Conservation (phyloP, 2,113 vertebrate species). For the Nibea albiflora region DNA sequence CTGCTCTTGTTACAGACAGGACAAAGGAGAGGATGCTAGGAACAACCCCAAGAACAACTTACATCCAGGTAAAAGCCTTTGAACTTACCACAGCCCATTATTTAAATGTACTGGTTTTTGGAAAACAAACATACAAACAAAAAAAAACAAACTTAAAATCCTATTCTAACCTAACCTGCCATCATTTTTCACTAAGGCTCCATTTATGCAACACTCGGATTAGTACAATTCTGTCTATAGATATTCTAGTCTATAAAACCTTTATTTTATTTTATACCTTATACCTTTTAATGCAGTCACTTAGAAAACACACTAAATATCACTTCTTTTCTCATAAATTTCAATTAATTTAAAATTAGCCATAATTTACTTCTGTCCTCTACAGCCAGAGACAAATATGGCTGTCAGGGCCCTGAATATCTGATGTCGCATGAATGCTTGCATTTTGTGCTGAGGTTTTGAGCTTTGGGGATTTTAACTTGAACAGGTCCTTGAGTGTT, state of each 20-base stretch:
- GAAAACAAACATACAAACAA: neutral
- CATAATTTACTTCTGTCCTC: neutral
- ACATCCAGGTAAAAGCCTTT: slow-evolving; percentile 36
- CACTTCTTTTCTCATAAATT: neutral
- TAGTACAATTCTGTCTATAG: neutral
- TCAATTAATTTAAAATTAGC: neutral
- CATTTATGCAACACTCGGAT: neutral
- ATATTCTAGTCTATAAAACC: neutral
- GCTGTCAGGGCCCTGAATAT: neutral
- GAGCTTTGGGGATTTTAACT: neutral
- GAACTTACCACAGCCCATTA: neutral
- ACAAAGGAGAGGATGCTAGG: slow-evolving; percentile 39
- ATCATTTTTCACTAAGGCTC: neutral
- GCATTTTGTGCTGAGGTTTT: neutral
- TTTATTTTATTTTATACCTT: too few species aligned
- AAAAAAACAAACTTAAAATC: neutral
- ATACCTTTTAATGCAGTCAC: neutral
- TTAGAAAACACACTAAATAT: neutral
- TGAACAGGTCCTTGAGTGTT: neutral
- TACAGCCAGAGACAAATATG: neutral
- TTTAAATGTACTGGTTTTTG: neutral
- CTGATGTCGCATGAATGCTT: neutral
- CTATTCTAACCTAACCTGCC: neutral
- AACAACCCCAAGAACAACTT: slow-evolving; percentile 49
- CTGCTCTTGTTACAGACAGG: slow-evolving; percentile 17